These are phyloP conservation scores for Avahi laniger DNA, from an alignment of 2,797 vertebrate genomes.

Conservation along the genomic window DNA sequence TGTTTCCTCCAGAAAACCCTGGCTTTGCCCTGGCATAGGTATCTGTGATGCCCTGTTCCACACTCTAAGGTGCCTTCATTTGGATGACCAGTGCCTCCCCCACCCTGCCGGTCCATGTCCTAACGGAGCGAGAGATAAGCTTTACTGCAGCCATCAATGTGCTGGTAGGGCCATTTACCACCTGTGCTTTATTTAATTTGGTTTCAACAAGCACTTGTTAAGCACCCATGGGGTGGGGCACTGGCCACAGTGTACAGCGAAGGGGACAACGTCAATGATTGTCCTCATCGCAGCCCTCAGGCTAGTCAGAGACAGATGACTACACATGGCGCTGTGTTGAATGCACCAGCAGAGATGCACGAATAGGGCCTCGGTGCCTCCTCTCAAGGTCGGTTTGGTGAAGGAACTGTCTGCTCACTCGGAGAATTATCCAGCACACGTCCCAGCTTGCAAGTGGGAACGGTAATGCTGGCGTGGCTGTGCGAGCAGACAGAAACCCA, in stretches of 20 bases:
- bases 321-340: background rate
- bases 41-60: background rate
- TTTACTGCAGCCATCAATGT: background rate
- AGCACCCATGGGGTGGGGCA: background rate
- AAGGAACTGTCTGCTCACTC: background rate
- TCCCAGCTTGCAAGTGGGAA: background rate
- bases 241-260: background rate
- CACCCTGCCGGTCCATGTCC: background rate
- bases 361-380: fast-evolving
- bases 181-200: background rate
- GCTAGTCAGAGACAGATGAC: background rate
- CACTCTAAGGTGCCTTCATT: background rate
- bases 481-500: background rate
- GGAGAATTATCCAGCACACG: fast-evolving
- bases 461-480: fast-evolving
- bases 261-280: background rate
- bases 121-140: background rate
- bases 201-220: background rate
- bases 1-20: background rate
- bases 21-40: background rate
- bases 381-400: background rate
- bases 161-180: background rate
- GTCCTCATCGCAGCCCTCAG: background rate
- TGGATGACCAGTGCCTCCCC: background rate
- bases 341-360: fast-evolving